Evolutionary conservation across 2,888 invertebrate species (phyloP).

Genomic region (Xylota segnis): DNA sequence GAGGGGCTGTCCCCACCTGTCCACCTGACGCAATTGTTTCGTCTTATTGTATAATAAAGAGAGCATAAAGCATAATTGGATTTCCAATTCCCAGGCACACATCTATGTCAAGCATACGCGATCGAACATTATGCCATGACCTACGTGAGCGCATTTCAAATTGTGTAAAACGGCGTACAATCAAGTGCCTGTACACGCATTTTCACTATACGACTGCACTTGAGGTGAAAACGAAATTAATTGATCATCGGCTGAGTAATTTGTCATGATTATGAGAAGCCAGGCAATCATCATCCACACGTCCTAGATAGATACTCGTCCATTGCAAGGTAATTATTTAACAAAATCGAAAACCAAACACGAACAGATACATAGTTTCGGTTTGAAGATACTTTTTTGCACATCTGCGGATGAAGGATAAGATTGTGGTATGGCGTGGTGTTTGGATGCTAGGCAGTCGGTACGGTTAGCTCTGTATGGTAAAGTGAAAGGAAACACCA

Average conservation of each 20-base stretch:
- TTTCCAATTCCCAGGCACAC: conserved; percentile 34
- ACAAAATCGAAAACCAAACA: not conserved
- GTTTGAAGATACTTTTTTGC: conserved; percentile 23
- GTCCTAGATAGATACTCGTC: not conserved
- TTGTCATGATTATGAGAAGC: conserved; percentile 13
- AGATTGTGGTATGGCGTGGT: not conserved
- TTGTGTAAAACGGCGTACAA: conserved; percentile 1
- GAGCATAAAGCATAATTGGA: conserved; percentile 55
- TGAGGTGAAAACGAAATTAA: conserved; percentile 6
- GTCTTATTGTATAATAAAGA: conserved; percentile 39
- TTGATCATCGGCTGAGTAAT: conserved; percentile 13
- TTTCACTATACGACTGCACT: not conserved
- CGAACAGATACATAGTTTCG: conserved; percentile 6
- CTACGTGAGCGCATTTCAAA: conserved; percentile 49
- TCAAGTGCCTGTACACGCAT: not conserved
- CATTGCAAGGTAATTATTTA: conserved; percentile 6
- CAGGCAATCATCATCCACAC: not conserved
- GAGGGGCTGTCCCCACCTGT: not conserved
- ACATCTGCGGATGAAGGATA: conserved; percentile 37
- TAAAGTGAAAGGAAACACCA: conserved; percentile 57
- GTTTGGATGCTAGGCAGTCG: conserved; percentile 4
- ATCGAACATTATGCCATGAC: conserved; percentile 50
- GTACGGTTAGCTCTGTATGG: not conserved
- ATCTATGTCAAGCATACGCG: conserved; percentile 45
- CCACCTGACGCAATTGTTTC: conserved; percentile 44